A percentile compares a stretch with the other conserved stretches of the same genome.
phyloP scores from a whole-genome alignment of 2,113 vertebrate genomes.

The Gasterosteus aculeatus region DNA sequence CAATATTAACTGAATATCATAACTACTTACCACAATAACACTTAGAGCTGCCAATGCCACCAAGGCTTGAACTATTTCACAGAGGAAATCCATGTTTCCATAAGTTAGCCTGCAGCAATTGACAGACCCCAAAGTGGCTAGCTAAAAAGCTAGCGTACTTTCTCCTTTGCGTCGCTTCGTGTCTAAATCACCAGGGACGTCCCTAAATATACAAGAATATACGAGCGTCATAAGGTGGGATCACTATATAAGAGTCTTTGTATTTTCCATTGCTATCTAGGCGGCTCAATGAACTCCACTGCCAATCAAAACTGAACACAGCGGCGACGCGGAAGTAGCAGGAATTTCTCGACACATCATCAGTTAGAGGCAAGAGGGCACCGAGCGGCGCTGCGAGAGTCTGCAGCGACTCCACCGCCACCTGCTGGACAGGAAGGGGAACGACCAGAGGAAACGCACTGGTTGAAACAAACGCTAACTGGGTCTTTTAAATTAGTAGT shows the following conservation, averaged over 20 bases:
- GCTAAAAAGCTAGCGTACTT: constrained; percentile 28
- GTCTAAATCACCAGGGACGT: neutral
- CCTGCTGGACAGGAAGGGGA: constrained; percentile 46
- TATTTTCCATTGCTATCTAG: constrained; percentile 11
- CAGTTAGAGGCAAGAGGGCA: constrained; percentile 50
- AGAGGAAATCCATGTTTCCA: constrained; percentile 74
- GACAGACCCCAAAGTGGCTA: constrained; percentile 17
- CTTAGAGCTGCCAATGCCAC: constrained; percentile 56
- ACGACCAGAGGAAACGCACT: neutral
- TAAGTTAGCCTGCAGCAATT: constrained; percentile 21
- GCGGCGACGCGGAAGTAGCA: constrained; percentile 72
- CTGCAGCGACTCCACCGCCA: constrained; percentile 23
- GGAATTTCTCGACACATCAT: constrained; percentile 74
- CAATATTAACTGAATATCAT: neutral
- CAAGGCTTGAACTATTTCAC: constrained; percentile 67
- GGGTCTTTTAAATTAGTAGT: neutral
- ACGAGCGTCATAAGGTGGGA: neutral
- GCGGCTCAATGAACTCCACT: constrained; percentile 36
- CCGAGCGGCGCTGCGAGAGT: neutral
- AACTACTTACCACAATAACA: constrained; percentile 73
- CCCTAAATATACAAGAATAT: neutral
- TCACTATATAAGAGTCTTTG: neutral
- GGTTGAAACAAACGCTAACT: neutral
- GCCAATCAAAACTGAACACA: constrained; percentile 76
- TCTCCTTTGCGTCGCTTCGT: neutral